Evolutionary conservation across 2,797 vertebrate genomes (phyloP).

Genomic region (Petrocephalus schoutedeni): DNA sequence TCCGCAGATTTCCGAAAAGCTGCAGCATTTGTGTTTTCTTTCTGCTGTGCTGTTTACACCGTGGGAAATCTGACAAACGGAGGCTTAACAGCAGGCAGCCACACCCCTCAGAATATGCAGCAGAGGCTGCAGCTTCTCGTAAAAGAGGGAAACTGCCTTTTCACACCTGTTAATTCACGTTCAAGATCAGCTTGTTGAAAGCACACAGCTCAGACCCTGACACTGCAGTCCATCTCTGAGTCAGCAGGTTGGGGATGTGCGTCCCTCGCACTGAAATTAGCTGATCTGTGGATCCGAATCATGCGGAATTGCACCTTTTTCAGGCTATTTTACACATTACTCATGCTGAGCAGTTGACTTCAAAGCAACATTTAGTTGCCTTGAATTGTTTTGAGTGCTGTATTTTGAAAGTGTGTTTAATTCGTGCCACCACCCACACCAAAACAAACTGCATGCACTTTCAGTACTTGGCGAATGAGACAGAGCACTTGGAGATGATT

Average conservation of each 20-base stretch:
- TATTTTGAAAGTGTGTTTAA: neutral
- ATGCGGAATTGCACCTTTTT: neutral
- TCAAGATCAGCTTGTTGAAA: neutral
- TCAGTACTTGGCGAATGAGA: neutral
- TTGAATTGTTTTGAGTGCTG: neutral
- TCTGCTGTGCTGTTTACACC: neutral
- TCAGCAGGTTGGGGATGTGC: neutral
- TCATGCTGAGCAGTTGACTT: neutral
- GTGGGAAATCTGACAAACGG: neutral
- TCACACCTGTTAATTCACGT: neutral
- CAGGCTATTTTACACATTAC: neutral
- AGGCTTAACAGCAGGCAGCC: neutral
- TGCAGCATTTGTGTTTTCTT: neutral
- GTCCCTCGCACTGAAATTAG: neutral
- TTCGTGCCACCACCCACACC: neutral
- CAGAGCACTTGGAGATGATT: neutral
- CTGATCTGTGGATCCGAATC: neutral
- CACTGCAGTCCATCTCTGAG: neutral
- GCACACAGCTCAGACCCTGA: neutral
- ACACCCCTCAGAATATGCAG: neutral
- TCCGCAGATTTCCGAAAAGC: neutral
- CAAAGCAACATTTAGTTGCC: neutral
- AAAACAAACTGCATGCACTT: neutral
- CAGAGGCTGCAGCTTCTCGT: neutral
- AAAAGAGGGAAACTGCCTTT: neutral